Evolutionary conservation across 1,140 invertebrate species (phyloP).

Genomic region (Sinella curviseta): DNA sequence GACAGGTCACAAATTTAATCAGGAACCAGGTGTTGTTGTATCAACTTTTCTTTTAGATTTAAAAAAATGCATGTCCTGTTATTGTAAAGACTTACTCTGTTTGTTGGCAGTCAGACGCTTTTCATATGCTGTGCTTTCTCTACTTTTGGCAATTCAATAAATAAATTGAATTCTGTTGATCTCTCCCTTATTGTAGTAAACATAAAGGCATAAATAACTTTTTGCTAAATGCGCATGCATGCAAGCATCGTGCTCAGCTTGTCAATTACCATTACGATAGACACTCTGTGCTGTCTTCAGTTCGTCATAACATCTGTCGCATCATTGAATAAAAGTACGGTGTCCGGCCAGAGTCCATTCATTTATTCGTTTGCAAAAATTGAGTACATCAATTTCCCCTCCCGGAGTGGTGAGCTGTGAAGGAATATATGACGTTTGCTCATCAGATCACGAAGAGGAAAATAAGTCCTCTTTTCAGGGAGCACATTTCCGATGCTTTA

Average conservation of each 20-base stretch:
- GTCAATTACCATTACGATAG: neutral
- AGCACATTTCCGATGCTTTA: too few species aligned
- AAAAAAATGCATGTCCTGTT: constrained; percentile 16
- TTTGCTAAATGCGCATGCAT: neutral
- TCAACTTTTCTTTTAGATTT: neutral
- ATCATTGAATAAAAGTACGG: neutral
- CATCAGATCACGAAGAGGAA: too few species aligned
- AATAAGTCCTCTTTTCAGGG: too few species aligned
- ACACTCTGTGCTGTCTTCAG: neutral
- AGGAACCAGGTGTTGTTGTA: constrained; percentile 9
- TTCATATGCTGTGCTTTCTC: constrained; percentile 18
- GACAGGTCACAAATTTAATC: neutral
- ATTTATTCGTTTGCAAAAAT: neutral
- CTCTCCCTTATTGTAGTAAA: neutral
- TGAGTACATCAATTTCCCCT: too few species aligned
- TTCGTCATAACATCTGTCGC: neutral
- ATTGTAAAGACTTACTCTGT: neutral
- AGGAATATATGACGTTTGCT: too few species aligned
- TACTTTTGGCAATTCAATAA: neutral
- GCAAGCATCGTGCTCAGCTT: neutral
- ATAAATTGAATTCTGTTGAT: neutral
- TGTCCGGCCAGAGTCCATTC: too few species aligned
- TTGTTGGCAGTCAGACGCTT: neutral
- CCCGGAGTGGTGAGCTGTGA: too few species aligned
- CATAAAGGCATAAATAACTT: neutral